Evolutionary conservation across 2,113 vertebrate genomes (phyloP).

Genomic region (Taurulus bubalis): DNA sequence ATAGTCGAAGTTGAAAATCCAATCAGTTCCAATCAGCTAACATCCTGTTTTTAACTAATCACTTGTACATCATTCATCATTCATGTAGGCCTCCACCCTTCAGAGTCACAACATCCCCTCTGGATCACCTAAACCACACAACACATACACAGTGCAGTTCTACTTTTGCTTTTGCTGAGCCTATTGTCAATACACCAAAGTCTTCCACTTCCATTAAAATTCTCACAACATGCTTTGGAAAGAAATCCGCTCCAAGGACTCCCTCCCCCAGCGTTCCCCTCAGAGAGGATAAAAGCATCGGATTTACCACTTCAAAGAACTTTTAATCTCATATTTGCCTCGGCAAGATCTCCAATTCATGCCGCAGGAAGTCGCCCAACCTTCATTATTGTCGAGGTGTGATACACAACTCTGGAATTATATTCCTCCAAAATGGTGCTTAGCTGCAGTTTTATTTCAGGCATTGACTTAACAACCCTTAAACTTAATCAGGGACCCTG

Average conservation of each 20-base stretch:
- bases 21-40: constrained; percentile 20
- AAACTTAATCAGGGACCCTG: not conserved
- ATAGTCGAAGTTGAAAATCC: constrained; percentile 12
- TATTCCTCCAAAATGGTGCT: not conserved
- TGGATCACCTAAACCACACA: constrained; percentile 13
- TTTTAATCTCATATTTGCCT: constrained; percentile 59
- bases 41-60: constrained; percentile 33
- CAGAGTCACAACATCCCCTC: constrained; percentile 31
- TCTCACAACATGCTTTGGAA: constrained; percentile 22
- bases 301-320: constrained; percentile 60
- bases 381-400: constrained; percentile 26
- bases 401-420: constrained; percentile 17
- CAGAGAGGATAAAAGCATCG: constrained; percentile 21
- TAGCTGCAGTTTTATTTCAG: constrained; percentile 1
- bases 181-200: not conserved
- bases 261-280: constrained; percentile 17
- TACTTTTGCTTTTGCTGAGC: not conserved
- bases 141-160: not conserved
- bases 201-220: not conserved
- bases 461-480: not conserved
- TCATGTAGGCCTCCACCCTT: not conserved
- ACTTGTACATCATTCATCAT: constrained; percentile 21
- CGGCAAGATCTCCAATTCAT: constrained; percentile 30
- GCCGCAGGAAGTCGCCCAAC: constrained; percentile 24
- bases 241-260: not conserved